Evolutionary conservation across 2,113 vertebrate genomes (phyloP), one percentile per base, ranked within the genome.

Genomic region (Equus quagga): DNA sequence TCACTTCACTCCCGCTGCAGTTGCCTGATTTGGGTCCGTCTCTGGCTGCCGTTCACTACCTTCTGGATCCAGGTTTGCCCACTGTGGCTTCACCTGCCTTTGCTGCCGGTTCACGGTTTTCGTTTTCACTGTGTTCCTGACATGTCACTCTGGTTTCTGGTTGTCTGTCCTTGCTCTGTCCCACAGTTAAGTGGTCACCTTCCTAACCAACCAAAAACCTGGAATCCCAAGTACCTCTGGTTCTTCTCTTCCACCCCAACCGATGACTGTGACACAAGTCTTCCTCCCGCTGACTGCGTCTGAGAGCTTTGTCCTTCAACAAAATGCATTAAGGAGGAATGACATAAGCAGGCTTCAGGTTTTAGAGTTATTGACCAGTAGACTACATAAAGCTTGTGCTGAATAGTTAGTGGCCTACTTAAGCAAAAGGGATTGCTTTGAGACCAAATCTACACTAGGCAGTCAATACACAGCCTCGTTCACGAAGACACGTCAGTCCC

Each of bases 361-460:
- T 89, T 96, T 89, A 70, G 8, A 58, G 26, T 83, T 94, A 83
- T 46, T 92, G 73, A 91, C 49, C 24, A 54, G 60, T 36, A 81
- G 64, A 84, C 26, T 73, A 89, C 56, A 88, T 84, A 81, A 96
- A 58, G 8, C 79, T 70, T 91, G 54, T 60, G 73, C 69, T 94
- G 73, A 96, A 89, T 44, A 64, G 11, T 65, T 91, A 87, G 65
- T 94, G 69, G 54, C 17, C 62, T 76, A 73, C 81, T 94, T 95
- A 89, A 78, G 62, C 36, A 92, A 82, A 96, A 86, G 86, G 31
- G 33, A 95, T 93, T 91, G 36, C 41, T 85, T 89, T 96, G 31
- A 91, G n/a, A 82, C 62, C 65, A 89, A 69, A 92, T 86, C 54
- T 75, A 31, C 79, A 3, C 56, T 81, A 73, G 21, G 9, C n/a